Base-by-base conservation (phyloP, 2,113 vertebrate genomes). In the Gnathonemus longibarbis region DNA sequence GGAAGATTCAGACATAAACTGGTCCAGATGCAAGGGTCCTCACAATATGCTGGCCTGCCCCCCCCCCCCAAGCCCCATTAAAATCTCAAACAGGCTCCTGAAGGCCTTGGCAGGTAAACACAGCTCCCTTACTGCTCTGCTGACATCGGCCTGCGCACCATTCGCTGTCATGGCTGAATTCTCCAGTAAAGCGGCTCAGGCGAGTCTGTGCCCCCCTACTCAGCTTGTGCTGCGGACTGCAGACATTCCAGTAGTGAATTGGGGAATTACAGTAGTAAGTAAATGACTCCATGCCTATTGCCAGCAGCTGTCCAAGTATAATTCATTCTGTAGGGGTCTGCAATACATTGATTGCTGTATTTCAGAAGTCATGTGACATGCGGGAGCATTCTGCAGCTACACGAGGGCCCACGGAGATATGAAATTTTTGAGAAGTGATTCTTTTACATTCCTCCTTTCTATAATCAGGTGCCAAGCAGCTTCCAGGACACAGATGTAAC, bases 11-110 rank as follows among this genome's bases (percentile, higher is more conserved):
- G 90, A 58, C 85, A 83, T 95, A 95, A 96, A 90, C 93, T 92
- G 91, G 93, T 94, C 92, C 95, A 96, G 94, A 96, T 95, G 95
- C 93, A 88, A 91, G 87, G 91, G 92, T 95, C 92, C 91, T 90
- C 89, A 46, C 56, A 66, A 91, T 92, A 92, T 91, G 90, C 80
- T 91, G 90, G 84, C 85, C 92, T 91, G 93, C 91, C 92, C 17
- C 9, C 1, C 48, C 9, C 48, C 91, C 35, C 1, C n/a, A 35
- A n/a, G 56, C 56, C 90, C 89, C 89, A 49, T 86, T 56, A 91
- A 92, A 93, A 89, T 90, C 92, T 91, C 92, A 87, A 90, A 89
- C 88, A 74, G 90, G 90, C 92, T 92, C 91, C 88, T 87, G 52
- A 46, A 90, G 91, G 58, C 86, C 89, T 88, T 91, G 89, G 90